Evolutionary conservation across 2,797 vertebrate species (phyloP), one percentile per base, ranked within the genome.

Genomic region (Silurus lanzhouensis): DNA sequence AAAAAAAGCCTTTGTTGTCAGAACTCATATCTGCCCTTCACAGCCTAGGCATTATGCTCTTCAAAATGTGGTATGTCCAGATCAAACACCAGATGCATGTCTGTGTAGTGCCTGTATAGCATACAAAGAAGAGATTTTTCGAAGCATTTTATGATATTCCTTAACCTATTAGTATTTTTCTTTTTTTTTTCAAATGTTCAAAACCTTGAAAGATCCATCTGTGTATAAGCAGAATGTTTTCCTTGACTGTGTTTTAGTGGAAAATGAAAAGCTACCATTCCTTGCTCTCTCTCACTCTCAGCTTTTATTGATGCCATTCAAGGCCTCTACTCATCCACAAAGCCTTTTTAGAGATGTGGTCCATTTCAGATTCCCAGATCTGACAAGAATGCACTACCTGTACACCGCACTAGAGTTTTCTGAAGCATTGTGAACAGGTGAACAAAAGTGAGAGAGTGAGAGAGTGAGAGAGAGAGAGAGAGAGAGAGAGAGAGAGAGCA

Each of bases 141-240:
- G 1, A 27, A 15, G 55, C 17, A 58, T 70, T 46, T 60, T 48
- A 48, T 68, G 52, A 44, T 76, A 20, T 38, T 58, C 22, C 55
- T 60, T 14, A 25, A 10, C 71, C 20, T 84, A 27, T 79, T 58
- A 46, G 14, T 9, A 61, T 48, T 79, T 71, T 72, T 64, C 4
- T 27, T 52, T 52, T 52, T 61, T 9, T 27, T 25, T 76, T 84
- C 22, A 60, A 74, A 25, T 67, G 31, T 60, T 60, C 6, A 52
- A 64, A 63, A 72, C 44, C 64, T 61, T 81, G 76, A 85, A 85
- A 85, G 12, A 9, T 58, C 74, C 46, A 57, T 48, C 44, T 31
- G 38, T 68, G 38, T 63, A n/a, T 63, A 63, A 74, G 17, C 57
- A 6, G 19, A 81, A 57, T 81, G 46, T 72, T 85, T 85, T 85